Conservation (phyloP, 2,113 vertebrate genomes). For the Romanogobio albipinnatus region DNA sequence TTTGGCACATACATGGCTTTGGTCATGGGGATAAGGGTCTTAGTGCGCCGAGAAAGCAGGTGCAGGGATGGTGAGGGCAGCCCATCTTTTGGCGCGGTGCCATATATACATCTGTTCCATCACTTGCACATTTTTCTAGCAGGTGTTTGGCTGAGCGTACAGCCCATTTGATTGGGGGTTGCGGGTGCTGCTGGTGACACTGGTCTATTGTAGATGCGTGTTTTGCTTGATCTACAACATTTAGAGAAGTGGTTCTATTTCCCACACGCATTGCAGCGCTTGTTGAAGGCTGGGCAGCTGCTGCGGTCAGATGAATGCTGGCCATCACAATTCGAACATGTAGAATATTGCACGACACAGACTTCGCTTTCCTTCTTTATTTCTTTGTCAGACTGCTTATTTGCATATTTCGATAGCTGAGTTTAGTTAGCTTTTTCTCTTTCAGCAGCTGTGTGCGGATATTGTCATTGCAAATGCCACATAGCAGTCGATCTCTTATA, state of each 20-base stretch:
- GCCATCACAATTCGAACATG: background rate
- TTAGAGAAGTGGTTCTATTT: background rate
- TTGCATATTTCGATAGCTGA: background rate
- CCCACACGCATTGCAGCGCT: background rate
- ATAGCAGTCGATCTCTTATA: slow-evolving; percentile 31
- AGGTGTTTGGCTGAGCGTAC: no score
- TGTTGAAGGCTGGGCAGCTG: background rate
- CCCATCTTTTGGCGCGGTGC: no score
- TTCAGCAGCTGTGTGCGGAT: background rate
- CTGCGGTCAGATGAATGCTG: background rate
- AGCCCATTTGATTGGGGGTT: no score
- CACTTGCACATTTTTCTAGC: no score
- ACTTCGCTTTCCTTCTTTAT: background rate
- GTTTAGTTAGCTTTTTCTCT: background rate
- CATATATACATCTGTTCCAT: no score
- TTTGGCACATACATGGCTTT: no score
- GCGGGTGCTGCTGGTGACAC: background rate
- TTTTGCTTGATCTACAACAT: background rate
- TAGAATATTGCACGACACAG: background rate
- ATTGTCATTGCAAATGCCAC: slow-evolving; percentile 28
- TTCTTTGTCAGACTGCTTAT: slow-evolving; percentile 1
- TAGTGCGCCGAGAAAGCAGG: no score
- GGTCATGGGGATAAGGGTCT: no score
- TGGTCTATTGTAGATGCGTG: background rate
- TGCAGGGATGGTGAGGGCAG: no score